Conservation (phyloP, 2,797 vertebrate genomes). For the Centroberyx gerrardi region DNA sequence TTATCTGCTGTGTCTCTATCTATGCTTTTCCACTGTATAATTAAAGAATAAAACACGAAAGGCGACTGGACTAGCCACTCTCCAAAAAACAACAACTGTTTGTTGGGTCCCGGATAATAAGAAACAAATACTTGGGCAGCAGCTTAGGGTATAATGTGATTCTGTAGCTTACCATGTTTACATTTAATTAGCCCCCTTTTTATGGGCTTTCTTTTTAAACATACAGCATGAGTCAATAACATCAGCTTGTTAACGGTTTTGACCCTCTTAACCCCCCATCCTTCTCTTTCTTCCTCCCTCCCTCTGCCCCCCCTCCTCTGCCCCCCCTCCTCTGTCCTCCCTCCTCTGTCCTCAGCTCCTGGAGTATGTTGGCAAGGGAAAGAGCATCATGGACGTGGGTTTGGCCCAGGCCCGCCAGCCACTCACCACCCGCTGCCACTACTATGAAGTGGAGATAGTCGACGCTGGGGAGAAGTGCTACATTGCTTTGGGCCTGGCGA, state of each 20-base stretch:
- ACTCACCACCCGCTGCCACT: conserved; percentile 93
- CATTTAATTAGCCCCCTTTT: not conserved
- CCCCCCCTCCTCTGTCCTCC: too few relatives aligned
- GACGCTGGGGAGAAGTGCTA: conserved; percentile 97
- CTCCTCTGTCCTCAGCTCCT: conserved; percentile 83
- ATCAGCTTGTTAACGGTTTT: too few relatives aligned
- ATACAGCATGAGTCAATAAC: not conserved
- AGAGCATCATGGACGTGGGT: conserved; percentile 96
- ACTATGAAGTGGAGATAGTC: conserved; percentile 95
- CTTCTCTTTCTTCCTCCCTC: not conserved
- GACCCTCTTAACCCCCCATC: not conserved
- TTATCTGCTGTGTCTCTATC: conserved; percentile 51
- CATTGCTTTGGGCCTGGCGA: conserved; percentile 93
- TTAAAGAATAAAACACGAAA: too few relatives aligned
- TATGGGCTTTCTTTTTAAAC: not conserved
- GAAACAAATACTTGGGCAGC: too few relatives aligned
- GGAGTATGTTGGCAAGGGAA: conserved; percentile 94
- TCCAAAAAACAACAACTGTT: too few relatives aligned
- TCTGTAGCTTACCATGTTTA: not conserved
- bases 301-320: not conserved
- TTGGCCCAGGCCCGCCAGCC: conserved; percentile 93
- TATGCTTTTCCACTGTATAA: too few relatives aligned
- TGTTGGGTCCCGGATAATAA: too few relatives aligned
- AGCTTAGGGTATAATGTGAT: not conserved
- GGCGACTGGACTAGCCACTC: too few relatives aligned